Percentiles rank a stretch among this genome's conserved stretches.
These are phyloP conservation scores for Ophiothrix spiculata DNA, from an alignment of 35 echinoderm and acorn worm genomes.

Conservation along the genomic window DNA sequence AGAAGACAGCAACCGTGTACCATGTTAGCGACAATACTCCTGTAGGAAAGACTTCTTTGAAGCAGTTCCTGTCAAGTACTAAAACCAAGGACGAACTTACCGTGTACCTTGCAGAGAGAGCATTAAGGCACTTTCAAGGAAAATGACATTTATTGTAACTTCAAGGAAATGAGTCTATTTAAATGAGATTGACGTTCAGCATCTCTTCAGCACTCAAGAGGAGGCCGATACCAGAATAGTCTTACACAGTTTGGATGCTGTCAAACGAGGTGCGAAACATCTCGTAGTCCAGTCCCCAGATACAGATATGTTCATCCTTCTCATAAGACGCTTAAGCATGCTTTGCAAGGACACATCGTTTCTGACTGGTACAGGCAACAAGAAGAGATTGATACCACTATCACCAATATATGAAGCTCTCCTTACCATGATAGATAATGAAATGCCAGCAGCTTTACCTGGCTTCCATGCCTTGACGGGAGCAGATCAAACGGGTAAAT, in stretches of 20 bases:
- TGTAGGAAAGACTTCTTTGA: constrained; percentile 17
- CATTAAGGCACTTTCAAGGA: neutral
- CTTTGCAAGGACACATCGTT: too few species aligned
- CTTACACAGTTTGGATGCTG: constrained; percentile 23
- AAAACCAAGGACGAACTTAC: constrained; percentile 39
- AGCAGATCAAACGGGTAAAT: constrained; percentile 2
- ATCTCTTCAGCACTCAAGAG: constrained; percentile 16
- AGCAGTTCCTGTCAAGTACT: constrained; percentile 31
- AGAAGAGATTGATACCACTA: neutral
- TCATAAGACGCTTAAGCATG: neutral
- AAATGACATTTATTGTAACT: neutral
- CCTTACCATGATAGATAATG: too few species aligned
- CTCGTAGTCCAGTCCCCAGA: constrained; percentile 27
- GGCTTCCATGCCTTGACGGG: too few species aligned
- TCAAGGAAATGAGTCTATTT: neutral
- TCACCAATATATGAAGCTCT: too few species aligned
- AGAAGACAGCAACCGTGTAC: neutral
- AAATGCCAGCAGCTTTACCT: too few species aligned
- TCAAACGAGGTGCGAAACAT: neutral
- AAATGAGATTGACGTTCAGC: neutral
- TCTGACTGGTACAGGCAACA: too few species aligned
- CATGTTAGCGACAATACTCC: constrained; percentile 21
- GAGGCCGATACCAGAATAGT: constrained; percentile 23
- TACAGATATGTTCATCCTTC: constrained; percentile 30
- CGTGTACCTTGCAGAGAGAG: constrained; percentile 18